phyloP scores from a whole-genome alignment of 2,888 invertebrate genomes.

The Spicauda simplicius region DNA sequence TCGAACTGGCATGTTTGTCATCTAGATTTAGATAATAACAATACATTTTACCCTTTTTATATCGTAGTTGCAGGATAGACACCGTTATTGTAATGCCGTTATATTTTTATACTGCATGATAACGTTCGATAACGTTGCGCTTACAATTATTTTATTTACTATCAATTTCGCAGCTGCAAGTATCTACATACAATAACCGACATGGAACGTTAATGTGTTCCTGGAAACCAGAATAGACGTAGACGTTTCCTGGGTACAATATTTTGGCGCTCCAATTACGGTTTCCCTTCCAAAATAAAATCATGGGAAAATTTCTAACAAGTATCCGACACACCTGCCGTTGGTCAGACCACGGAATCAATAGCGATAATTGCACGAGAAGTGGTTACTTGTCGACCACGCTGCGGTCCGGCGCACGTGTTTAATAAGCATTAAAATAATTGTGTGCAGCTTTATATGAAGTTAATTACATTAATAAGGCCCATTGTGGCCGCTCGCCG shows the following conservation, averaged over 20 bases:
- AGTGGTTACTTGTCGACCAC: slow-evolving; percentile 61
- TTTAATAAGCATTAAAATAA: slow-evolving; percentile 80
- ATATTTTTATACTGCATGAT: neutral
- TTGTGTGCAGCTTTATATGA: slow-evolving; percentile 76
- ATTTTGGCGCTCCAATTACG: neutral
- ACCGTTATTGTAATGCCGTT: neutral
- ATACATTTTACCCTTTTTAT: neutral
- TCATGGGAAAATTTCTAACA: slow-evolving; percentile 48
- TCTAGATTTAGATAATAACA: slow-evolving; percentile 15
- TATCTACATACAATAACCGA: too few species aligned
- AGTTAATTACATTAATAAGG: slow-evolving; percentile 80
- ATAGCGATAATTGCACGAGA: slow-evolving; percentile 78
- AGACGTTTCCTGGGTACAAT: neutral
- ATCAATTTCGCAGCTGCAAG: too few species aligned
- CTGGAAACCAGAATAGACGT: too few species aligned
- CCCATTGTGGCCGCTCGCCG: slow-evolving; percentile 63
- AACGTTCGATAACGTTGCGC: neutral
- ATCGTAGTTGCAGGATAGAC: neutral
- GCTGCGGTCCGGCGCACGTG: slow-evolving; percentile 74
- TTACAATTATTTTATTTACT: neutral
- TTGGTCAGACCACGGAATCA: slow-evolving; percentile 73
- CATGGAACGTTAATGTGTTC: too few species aligned
- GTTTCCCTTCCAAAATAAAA: slow-evolving; percentile 34
- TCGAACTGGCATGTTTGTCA: slow-evolving; percentile 18
- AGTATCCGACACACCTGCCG: slow-evolving; percentile 60